Conservation (phyloP, 2,888 invertebrate genomes). For the Drosophila austrosaltans region DNA sequence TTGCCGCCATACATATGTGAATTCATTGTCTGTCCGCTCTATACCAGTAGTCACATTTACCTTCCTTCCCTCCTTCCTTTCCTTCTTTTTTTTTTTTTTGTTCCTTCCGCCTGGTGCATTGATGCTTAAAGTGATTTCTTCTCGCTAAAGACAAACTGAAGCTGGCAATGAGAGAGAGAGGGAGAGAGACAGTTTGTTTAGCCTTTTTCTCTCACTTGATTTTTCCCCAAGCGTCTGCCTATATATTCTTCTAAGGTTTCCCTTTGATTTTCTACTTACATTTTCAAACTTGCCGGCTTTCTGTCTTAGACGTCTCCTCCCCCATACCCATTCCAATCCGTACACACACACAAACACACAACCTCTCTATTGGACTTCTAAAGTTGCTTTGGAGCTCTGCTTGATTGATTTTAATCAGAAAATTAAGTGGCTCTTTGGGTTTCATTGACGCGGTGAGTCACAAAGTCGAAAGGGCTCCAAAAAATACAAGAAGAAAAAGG, state of each 20-base stretch:
- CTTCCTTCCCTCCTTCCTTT: neutral
- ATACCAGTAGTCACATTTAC: neutral
- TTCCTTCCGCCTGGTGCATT: conserved; percentile 7
- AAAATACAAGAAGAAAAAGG: too few species aligned
- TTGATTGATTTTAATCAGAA: conserved; percentile 81
- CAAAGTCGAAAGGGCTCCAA: neutral
- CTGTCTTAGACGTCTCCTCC: neutral
- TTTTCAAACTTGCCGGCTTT: conserved; percentile 7
- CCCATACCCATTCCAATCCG: neutral
- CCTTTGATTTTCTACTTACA: conserved; percentile 14
- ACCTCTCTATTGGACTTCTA: conserved; percentile 33
- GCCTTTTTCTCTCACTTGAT: conserved; percentile 1
- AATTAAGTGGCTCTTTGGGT: conserved; percentile 69
- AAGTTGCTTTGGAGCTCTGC: conserved; percentile 51
- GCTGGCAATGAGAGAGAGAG: conserved; percentile 13
- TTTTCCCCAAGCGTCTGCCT: neutral
- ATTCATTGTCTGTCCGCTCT: conserved; percentile 1
- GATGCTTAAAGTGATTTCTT: conserved; percentile 18
- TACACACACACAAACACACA: too few species aligned
- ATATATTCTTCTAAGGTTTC: neutral
- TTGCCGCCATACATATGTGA: conserved; percentile 27
- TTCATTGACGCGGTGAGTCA: conserved; percentile 12
- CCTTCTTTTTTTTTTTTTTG: neutral
- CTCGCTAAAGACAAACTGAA: conserved; percentile 14
- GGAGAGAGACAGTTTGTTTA: neutral